Conservation (phyloP, 53 echinoderm and acorn worm genomes). For the Mesocentrotus franciscanus region DNA sequence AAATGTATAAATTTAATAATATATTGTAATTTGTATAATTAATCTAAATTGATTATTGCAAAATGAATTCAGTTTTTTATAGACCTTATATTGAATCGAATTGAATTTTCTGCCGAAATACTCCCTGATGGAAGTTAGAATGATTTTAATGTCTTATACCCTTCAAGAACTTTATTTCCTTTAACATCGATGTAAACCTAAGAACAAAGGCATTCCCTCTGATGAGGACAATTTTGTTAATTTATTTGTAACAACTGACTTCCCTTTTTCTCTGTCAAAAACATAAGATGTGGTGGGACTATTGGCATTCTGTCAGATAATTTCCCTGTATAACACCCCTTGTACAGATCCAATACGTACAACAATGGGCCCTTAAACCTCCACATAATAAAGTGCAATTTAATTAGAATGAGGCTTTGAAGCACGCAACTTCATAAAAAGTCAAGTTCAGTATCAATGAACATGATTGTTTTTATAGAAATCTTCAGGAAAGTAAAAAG, state of each 20-base stretch:
- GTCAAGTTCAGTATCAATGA: neutral
- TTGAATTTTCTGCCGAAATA: too few relatives aligned
- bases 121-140: too few relatives aligned
- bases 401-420: neutral
- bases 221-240: slow-evolving; percentile 38
- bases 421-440: slow-evolving; percentile 10
- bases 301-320: slow-evolving; percentile 19
- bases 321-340: slow-evolving; percentile 19
- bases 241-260: slow-evolving; percentile 52
- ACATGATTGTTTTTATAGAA: neutral
- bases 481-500: neutral
- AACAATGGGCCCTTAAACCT: slow-evolving; percentile 42
- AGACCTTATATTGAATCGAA: too few relatives aligned
- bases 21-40: too few relatives aligned
- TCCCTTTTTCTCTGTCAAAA: slow-evolving; percentile 37
- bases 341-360: neutral
- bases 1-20: too few relatives aligned
- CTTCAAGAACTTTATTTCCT: neutral
- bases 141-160: neutral
- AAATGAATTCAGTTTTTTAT: too few relatives aligned
- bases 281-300: neutral
- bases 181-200: neutral
- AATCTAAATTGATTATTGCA: too few relatives aligned
- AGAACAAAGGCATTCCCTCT: slow-evolving; percentile 27
- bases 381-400: slow-evolving; percentile 2